Percentiles rank a stretch among this genome's conserved stretches.
Conservation (phyloP, 2,797 vertebrate genomes). For the Apodemus agrarius region DNA sequence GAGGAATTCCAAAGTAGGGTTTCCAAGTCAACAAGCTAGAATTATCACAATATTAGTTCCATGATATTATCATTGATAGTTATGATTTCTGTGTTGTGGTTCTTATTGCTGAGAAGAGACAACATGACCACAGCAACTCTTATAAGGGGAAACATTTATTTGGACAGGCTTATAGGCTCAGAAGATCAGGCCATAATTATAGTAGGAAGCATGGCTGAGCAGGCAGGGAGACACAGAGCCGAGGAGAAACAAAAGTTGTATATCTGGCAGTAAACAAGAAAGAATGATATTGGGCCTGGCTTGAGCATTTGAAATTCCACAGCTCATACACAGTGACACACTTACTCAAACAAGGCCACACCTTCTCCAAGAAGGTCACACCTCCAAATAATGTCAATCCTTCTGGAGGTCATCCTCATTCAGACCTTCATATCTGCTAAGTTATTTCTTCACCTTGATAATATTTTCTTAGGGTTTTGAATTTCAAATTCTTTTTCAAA, state of each 20-base stretch:
- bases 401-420: background rate
- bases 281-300: no score
- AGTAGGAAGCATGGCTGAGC: background rate
- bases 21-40: background rate
- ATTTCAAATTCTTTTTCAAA: background rate
- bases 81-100: background rate
- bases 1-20: background rate
- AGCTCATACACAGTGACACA: background rate
- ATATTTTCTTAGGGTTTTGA: background rate
- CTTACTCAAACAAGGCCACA: background rate
- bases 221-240: background rate
- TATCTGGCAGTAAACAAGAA: background rate
- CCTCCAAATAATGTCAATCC: background rate
- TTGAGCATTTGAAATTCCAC: background rate
- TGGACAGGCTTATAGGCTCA: background rate
- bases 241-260: background rate
- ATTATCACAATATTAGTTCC: background rate
- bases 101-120: background rate
- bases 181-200: background rate
- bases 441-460: background rate
- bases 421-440: background rate
- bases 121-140: background rate
- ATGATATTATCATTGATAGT: background rate
- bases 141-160: background rate
- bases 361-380: background rate